Conservation (phyloP, 2,113 vertebrate species). For the Plotosus lineatus region DNA sequence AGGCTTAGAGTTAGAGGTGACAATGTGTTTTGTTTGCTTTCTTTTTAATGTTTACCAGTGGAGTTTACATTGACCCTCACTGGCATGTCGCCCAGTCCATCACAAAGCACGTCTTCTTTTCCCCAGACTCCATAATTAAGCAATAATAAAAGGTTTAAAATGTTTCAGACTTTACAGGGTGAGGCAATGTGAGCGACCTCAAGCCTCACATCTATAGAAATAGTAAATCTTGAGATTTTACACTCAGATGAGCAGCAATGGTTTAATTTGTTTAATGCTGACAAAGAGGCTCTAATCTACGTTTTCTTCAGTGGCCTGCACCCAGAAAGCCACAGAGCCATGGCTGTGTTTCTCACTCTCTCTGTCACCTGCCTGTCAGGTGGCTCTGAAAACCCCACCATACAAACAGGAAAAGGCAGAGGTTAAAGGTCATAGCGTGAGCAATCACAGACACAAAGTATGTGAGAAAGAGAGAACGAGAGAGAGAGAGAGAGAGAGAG, state of each 20-base stretch:
- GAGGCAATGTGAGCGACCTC: constrained; percentile 72
- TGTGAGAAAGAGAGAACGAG: constrained; percentile 4
- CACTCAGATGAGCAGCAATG: constrained; percentile 94
- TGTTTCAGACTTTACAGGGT: constrained; percentile 45
- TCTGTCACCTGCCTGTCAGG: constrained; percentile 86
- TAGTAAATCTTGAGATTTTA: constrained; percentile 91
- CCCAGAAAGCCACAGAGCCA: constrained; percentile 68
- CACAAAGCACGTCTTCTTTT: constrained; percentile 25
- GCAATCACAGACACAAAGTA: constrained; percentile 26
- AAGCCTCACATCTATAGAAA: constrained; percentile 76
- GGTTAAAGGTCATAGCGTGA: constrained; percentile 72
- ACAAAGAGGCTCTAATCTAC: constrained; percentile 83
- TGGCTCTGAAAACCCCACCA: constrained; percentile 68
- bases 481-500: background rate
- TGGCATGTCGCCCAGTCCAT: background rate
- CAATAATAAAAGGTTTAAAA: constrained; percentile 46
- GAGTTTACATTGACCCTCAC: constrained; percentile 35
- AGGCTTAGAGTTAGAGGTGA: constrained; percentile 52
- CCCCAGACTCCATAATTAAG: constrained; percentile 33
- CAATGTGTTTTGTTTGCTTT: constrained; percentile 51
- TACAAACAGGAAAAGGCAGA: constrained; percentile 75
- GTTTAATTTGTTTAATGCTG: constrained; percentile 89
- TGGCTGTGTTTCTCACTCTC: constrained; percentile 42
- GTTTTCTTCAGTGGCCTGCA: constrained; percentile 79
- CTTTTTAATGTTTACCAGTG: constrained; percentile 54